Conservation (phyloP, 2,888 invertebrate species). For the Drosophila tanythrix region DNA sequence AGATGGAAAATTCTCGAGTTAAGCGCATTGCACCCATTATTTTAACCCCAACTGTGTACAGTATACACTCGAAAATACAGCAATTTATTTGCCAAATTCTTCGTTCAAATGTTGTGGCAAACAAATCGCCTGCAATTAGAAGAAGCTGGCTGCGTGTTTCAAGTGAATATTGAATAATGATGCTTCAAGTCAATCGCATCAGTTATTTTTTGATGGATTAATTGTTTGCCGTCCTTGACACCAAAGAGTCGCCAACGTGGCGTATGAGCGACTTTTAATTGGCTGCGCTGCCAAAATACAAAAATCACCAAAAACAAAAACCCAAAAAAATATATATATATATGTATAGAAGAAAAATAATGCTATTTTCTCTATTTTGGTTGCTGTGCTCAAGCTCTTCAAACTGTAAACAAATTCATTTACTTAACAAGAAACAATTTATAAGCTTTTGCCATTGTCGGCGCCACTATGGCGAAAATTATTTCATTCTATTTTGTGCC, state of each 20-base stretch:
- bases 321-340: not conserved
- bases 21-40: not conserved
- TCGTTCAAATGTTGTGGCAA: slow-evolving; percentile 24
- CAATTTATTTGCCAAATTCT: slow-evolving; percentile 36
- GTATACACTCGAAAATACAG: not conserved
- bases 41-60: not conserved
- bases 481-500: slow-evolving; percentile 24
- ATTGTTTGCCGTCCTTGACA: slow-evolving; percentile 34
- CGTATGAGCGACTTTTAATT: slow-evolving; percentile 65
- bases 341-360: not conserved
- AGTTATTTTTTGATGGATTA: slow-evolving; percentile 35
- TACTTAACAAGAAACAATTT: slow-evolving; percentile 51
- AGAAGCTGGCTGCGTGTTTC: not conserved
- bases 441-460: slow-evolving; percentile 41
- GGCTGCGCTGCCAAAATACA: slow-evolving; percentile 19
- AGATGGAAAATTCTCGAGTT: not conserved
- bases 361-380: not conserved
- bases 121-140: slow-evolving; percentile 64
- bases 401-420: slow-evolving; percentile 58
- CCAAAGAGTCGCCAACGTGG: slow-evolving; percentile 20
- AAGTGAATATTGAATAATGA: slow-evolving; percentile 3
- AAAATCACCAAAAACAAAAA: not conserved
- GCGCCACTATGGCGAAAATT: slow-evolving; percentile 30
- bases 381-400: slow-evolving; percentile 34
- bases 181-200: slow-evolving; percentile 4